Percentiles rank a stretch among this genome's conserved stretches.
Conservation (phyloP, 2,888 invertebrate species). For the Stenotaenia linearis region DNA sequence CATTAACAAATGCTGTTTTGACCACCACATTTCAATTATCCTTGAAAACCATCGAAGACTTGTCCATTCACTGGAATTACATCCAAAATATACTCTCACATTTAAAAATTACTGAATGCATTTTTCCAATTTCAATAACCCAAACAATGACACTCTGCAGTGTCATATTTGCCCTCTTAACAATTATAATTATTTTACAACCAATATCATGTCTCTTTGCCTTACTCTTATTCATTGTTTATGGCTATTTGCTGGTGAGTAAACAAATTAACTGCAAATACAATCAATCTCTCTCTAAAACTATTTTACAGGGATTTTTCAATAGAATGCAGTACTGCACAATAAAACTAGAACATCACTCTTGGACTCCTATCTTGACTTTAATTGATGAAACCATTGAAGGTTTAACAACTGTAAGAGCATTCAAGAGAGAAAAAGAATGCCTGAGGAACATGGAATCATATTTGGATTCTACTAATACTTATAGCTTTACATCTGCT, state of each 20-base stretch:
- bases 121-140: slow-evolving; percentile 1
- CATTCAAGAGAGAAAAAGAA: slow-evolving; percentile 71
- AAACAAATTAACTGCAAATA: not conserved
- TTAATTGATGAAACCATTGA: slow-evolving; percentile 93
- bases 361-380: slow-evolving; percentile 87
- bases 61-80: not conserved
- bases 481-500: not conserved
- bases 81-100: not conserved
- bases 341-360: not conserved
- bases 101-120: not conserved
- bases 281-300: no score
- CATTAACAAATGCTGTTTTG: not conserved
- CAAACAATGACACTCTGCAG: not conserved
- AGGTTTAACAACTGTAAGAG: slow-evolving; percentile 72
- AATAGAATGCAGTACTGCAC: not conserved
- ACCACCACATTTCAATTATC: not conserved
- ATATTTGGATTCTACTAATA: slow-evolving; percentile 64
- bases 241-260: not conserved
- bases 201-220: not conserved
- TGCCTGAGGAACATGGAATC: slow-evolving; percentile 83
- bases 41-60: not conserved
- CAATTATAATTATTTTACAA: not conserved
- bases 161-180: not conserved
- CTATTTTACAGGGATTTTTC: not conserved
- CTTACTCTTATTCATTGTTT: not conserved